A percentile compares a stretch with the other conserved stretches of the same genome.
These are phyloP conservation scores for Sebastes hopkinsi DNA, from an alignment of 2,797 vertebrate genomes.

Conservation along the genomic window DNA sequence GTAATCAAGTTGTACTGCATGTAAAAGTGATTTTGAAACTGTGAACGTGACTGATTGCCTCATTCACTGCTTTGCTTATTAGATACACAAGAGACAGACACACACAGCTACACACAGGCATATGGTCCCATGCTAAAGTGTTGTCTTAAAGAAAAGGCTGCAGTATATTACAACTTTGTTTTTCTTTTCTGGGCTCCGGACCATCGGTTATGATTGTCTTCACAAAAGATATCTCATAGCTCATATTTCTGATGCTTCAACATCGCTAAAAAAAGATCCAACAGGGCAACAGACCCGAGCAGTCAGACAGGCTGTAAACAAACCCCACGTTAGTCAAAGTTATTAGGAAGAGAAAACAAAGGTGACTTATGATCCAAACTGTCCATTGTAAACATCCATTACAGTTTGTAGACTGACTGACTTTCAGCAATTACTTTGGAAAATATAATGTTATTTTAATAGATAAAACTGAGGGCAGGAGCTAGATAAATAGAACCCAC, in stretches of 20 bases:
- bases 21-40: neutral
- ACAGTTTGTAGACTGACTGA: neutral
- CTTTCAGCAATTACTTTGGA: neutral
- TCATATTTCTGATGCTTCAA: neutral
- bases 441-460: neutral
- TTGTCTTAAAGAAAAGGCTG: neutral
- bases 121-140: neutral
- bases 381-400: no score
- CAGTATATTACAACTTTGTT: neutral
- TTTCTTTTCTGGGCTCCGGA: neutral
- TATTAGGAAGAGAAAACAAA: neutral
- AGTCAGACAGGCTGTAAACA: neutral
- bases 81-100: constrained; percentile 6
- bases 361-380: neutral
- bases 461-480: neutral
- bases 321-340: neutral
- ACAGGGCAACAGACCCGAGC: neutral
- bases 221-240: neutral
- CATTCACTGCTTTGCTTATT: constrained; percentile 1
- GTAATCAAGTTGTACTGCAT: neutral
- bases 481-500: neutral
- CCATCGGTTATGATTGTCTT: neutral
- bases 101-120: neutral
- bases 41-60: neutral
- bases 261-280: neutral